Evolutionary conservation across 2,113 vertebrate genomes (phyloP).

Genomic region (Ploceus nigricollis): DNA sequence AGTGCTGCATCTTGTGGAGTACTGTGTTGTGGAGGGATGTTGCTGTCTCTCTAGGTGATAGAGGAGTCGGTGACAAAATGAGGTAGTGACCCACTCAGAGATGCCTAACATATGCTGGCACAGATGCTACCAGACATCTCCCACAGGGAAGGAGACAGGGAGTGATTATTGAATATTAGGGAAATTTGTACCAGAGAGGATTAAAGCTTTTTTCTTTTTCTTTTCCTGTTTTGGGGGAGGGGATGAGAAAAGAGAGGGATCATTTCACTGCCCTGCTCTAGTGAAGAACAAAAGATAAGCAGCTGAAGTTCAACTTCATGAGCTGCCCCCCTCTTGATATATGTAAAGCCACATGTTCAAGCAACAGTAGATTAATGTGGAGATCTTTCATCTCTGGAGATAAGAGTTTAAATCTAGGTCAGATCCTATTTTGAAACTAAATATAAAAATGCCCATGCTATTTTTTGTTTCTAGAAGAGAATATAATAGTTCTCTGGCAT

Average conservation of each 20-base stretch:
- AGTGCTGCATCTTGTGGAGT: conserved; percentile 53
- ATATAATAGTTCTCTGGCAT: neutral
- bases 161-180: conserved; percentile 83
- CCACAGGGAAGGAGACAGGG: conserved; percentile 55
- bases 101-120: conserved; percentile 79
- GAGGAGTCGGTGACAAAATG: conserved; percentile 65
- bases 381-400: conserved; percentile 49
- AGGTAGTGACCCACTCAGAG: conserved; percentile 70
- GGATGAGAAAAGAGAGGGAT: neutral
- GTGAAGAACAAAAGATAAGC: conserved; percentile 61
- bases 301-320: conserved; percentile 67
- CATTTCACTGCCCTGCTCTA: conserved; percentile 39
- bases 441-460: neutral
- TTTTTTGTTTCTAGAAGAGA: neutral
- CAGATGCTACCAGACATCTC: conserved; percentile 67
- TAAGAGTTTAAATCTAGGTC: conserved; percentile 63
- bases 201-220: conserved; percentile 60
- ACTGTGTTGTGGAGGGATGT: conserved; percentile 38
- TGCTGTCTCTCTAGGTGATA: conserved; percentile 62
- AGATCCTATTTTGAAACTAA: neutral
- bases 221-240: neutral
- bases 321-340: conserved; percentile 26
- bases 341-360: conserved; percentile 48
- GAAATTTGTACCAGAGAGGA: conserved; percentile 68
- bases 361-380: conserved; percentile 38